Evolutionary conservation across 2,797 vertebrate genomes (phyloP), one percentile per base, ranked within the genome.

Genomic region (Zenarchopterus dispar): DNA sequence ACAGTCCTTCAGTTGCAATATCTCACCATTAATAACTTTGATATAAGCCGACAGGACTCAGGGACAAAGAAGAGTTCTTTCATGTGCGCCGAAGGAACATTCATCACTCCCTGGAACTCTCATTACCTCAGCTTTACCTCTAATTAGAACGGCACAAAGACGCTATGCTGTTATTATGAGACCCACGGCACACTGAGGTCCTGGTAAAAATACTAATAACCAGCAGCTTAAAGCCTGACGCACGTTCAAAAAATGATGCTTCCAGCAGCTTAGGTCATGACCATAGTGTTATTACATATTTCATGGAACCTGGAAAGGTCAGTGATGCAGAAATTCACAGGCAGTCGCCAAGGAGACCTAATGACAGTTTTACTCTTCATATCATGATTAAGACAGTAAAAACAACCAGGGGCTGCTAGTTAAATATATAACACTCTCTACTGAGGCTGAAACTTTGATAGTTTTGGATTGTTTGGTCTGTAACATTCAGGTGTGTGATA

Each of bases 121-220:
- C 81, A 89, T 89, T 84, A 87, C 70, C 69, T 74, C 59, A 77
- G 75, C 75, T 84, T 84, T 85, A 74, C 39, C 55, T 80, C 67
- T 76, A 73, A 78, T 86, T 74, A 88, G 33, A 69, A 70, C 50
- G 41, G 74, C 43, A 70, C 84, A 81, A 73, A 84, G 82, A 83
- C 53, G 24, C 43, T 57, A 23, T 26, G 67, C 49, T 78, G 66
- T 57, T 56, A 77, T 73, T 74, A 78, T 67, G 61, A 65, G 65
- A 68, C 45, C 75, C 47, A 21, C 62, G 13, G 70, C 31, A 67
- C 51, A 69, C 56, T 3, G 13, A 42, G 66, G 46, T 76, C 78
- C 48, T 41, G 19, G 61, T 56, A 24, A 70, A 79, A 75, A 74
- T 23, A 64, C 49, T 80, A 77, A 89, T 88, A 85, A 86, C 69